Evolutionary conservation across 1,140 invertebrate species (phyloP).

Genomic region (Holcopasites calliopsidis): DNA sequence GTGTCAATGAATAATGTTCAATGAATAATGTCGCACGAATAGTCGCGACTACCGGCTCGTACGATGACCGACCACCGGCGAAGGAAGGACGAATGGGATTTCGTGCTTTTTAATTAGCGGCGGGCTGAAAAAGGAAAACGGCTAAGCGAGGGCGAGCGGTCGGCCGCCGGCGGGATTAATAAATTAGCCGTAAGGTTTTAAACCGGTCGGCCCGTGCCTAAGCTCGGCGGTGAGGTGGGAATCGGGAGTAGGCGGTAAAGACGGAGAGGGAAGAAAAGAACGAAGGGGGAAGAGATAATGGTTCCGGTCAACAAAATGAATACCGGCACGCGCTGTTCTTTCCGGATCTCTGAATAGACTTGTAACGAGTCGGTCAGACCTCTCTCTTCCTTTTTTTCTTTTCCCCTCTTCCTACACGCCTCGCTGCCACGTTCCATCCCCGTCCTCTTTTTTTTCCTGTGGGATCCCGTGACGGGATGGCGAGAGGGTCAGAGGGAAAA

Average conservation of each 20-base stretch:
- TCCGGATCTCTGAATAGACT: constrained; percentile 79
- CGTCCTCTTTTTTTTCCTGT: constrained; percentile 23
- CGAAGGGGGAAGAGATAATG: constrained; percentile 67
- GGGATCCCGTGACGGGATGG: constrained; percentile 30
- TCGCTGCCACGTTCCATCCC: constrained; percentile 10
- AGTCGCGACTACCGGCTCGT: no score
- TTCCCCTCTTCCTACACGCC: constrained; percentile 25
- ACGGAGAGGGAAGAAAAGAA: not conserved
- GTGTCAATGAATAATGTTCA: no score
- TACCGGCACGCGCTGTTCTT: constrained; percentile 77
- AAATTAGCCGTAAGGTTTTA: constrained; percentile 74
- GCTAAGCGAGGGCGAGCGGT: constrained; percentile 55
- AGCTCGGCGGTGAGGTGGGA: constrained; percentile 20
- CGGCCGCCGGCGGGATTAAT: constrained; percentile 70
- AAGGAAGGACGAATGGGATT: constrained; percentile 6
- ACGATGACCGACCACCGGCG: no score
- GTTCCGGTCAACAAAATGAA: constrained; percentile 77
- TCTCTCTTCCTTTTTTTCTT: constrained; percentile 26
- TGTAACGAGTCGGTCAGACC: constrained; percentile 77
- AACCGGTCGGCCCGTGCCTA: constrained; percentile 63
- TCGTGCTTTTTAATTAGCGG: constrained; percentile 61
- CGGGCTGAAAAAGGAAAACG: constrained; percentile 54
- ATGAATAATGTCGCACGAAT: no score
- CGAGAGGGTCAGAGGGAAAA: constrained; percentile 50
- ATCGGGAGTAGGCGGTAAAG: constrained; percentile 6